Evolutionary conservation across 2,888 invertebrate genomes (phyloP).

Genomic region (Ectemnius continuus): DNA sequence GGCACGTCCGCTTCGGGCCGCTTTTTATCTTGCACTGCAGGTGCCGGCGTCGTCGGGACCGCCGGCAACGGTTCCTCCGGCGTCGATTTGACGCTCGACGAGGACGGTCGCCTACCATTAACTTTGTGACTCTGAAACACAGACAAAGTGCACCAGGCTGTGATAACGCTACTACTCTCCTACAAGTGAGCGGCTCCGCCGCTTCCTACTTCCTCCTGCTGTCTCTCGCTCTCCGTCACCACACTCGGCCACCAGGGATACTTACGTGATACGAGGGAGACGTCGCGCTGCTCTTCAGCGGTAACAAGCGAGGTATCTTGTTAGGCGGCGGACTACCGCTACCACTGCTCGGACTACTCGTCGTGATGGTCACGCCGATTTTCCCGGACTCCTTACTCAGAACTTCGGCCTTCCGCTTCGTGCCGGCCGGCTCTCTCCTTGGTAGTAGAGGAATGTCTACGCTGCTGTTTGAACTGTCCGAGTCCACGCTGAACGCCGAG

Average conservation of each 20-base stretch:
- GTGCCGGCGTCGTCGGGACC: constrained; percentile 73
- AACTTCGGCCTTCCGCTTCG: constrained; percentile 93
- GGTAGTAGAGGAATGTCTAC: constrained; percentile 81
- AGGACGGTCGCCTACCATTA: constrained; percentile 79
- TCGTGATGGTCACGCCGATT: constrained; percentile 94
- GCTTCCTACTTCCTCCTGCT: too few relatives aligned
- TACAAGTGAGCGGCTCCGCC: too few relatives aligned
- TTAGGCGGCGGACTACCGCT: constrained; percentile 79
- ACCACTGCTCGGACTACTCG: constrained; percentile 80
- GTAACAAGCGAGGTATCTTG: constrained; percentile 78
- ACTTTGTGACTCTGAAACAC: constrained; percentile 78
- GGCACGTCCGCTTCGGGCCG: constrained; percentile 75
- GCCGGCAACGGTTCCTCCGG: constrained; percentile 76
- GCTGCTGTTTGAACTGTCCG: constrained; percentile 81
- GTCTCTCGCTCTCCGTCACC: too few relatives aligned
- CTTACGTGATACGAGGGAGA: constrained; percentile 75
- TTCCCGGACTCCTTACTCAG: constrained; percentile 92
- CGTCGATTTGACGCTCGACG: constrained; percentile 75
- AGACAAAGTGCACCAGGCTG: not conserved
- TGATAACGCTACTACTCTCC: too few relatives aligned
- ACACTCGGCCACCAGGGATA: constrained; percentile 8
- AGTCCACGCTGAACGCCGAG: constrained; percentile 78
- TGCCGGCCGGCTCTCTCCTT: constrained; percentile 81
- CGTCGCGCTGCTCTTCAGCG: constrained; percentile 74
- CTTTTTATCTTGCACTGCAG: constrained; percentile 75